Percentiles rank a stretch among this genome's conserved stretches.
Evolutionary conservation across 2,797 vertebrate species (phyloP).

Genomic region (Malurus leucopterus): DNA sequence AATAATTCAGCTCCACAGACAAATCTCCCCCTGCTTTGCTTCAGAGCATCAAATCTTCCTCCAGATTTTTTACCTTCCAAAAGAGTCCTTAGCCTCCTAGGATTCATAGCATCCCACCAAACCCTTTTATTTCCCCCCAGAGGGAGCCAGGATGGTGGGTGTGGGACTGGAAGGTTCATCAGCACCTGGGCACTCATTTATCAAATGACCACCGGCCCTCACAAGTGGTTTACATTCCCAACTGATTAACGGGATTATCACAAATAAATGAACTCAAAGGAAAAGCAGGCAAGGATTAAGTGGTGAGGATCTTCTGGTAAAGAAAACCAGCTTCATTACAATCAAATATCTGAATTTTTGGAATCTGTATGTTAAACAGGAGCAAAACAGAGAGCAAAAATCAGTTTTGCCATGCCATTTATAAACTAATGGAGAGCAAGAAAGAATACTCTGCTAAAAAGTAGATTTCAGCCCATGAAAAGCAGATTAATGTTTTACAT

Average conservation of each 20-base stretch:
- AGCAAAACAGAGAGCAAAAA: neutral
- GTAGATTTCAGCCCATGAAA: neutral
- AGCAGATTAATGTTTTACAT: neutral
- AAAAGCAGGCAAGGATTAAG: neutral
- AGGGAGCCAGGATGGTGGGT: neutral
- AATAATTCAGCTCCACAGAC: neutral
- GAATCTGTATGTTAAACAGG: neutral
- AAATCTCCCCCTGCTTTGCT: rapidly evolving
- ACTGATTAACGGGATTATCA: neutral
- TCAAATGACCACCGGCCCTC: rapidly evolving
- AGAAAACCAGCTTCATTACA: neutral
- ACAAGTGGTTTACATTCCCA: neutral
- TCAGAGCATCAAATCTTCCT: neutral
- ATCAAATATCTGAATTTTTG: neutral
- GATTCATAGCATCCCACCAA: neutral
- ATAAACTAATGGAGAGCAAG: neutral
- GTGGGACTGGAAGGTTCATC: neutral
- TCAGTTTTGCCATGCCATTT: neutral
- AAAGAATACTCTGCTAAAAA: neutral
- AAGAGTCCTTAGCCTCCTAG: rapidly evolving
- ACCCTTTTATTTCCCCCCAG: neutral
- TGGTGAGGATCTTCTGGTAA: neutral
- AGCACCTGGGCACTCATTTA: neutral
- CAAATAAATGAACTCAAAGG: neutral
- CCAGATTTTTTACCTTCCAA: neutral